Percentiles rank a stretch among this genome's conserved stretches.
Evolutionary conservation across 2,113 vertebrate species (phyloP).

Genomic region (Pelobates fuscus): DNA sequence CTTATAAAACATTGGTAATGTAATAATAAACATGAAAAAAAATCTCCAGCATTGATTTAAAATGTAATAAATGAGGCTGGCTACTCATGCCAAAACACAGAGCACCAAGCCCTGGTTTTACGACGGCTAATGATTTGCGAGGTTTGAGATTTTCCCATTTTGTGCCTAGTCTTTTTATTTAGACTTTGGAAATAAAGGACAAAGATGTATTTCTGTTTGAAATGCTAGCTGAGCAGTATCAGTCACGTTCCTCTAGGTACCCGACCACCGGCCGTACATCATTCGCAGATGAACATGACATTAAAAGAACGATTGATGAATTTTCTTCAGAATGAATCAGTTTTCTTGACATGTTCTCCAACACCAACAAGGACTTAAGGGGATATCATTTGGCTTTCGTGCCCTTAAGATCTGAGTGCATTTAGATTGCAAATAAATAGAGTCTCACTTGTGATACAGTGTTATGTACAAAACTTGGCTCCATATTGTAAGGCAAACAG

Average conservation of each 20-base stretch:
- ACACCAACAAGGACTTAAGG: background rate
- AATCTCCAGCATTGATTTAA: background rate
- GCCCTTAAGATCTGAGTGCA: background rate
- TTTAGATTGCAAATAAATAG: background rate
- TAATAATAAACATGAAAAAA: background rate
- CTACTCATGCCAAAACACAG: background rate
- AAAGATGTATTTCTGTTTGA: slow-evolving; percentile 5
- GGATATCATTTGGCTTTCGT: background rate
- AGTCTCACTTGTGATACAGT: background rate
- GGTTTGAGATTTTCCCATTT: background rate
- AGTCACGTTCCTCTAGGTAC: slow-evolving; percentile 14
- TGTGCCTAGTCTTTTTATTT: slow-evolving; percentile 15
- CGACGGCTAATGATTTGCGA: background rate
- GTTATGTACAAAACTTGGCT: too few relatives aligned
- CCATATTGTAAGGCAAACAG: too few relatives aligned
- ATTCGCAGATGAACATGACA: background rate
- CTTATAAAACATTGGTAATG: background rate
- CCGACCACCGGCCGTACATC: slow-evolving; percentile 11
- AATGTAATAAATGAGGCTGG: background rate
- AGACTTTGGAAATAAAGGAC: background rate
- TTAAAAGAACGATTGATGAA: slow-evolving; percentile 13
- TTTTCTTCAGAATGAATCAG: slow-evolving; percentile 13
- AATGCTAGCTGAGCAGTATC: background rate
- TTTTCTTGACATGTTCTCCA: background rate
- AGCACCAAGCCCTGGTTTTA: background rate